Percentiles rank a stretch among this genome's conserved stretches.
phyloP scores from a whole-genome alignment of 2,797 vertebrate genomes.

The Sebastes dallii region DNA sequence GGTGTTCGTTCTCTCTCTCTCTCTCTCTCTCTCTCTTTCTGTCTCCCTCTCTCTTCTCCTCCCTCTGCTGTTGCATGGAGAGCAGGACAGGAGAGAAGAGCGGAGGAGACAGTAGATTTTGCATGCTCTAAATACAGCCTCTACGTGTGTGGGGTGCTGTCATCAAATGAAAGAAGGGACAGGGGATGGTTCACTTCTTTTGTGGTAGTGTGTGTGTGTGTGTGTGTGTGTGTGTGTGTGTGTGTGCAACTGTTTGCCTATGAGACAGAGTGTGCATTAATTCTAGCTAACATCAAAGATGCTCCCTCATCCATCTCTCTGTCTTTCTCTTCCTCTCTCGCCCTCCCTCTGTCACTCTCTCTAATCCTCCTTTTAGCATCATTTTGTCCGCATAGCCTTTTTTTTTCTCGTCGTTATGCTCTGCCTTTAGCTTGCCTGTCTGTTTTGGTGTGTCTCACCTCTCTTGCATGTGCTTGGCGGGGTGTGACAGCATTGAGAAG shows the following conservation, averaged over 20 bases:
- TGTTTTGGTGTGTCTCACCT: conserved; percentile 68
- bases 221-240: conserved; percentile 24
- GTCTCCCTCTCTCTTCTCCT: background rate
- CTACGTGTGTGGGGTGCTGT: conserved; percentile 72
- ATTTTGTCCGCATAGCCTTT: conserved; percentile 65
- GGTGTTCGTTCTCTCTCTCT: conserved; percentile 36
- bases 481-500: conserved; percentile 82
- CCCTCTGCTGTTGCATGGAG: conserved; percentile 52
- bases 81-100: conserved; percentile 65
- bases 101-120: conserved; percentile 82
- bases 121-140: conserved; percentile 84
- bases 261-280: conserved; percentile 51
- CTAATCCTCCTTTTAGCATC: conserved; percentile 68
- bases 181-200: conserved; percentile 61
- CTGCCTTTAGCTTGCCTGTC: conserved; percentile 60
- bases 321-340: conserved; percentile 32
- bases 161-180: conserved; percentile 68
- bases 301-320: conserved; percentile 63
- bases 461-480: conserved; percentile 73
- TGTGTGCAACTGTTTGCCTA: conserved; percentile 34
- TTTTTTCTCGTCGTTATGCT: conserved; percentile 24
- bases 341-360: conserved; percentile 47
- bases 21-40: conserved; percentile 26
- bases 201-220: conserved; percentile 25
- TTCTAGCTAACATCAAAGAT: conserved; percentile 72